Conservation (phyloP, 2,113 vertebrate species). For the Bungarus multicinctus region DNA sequence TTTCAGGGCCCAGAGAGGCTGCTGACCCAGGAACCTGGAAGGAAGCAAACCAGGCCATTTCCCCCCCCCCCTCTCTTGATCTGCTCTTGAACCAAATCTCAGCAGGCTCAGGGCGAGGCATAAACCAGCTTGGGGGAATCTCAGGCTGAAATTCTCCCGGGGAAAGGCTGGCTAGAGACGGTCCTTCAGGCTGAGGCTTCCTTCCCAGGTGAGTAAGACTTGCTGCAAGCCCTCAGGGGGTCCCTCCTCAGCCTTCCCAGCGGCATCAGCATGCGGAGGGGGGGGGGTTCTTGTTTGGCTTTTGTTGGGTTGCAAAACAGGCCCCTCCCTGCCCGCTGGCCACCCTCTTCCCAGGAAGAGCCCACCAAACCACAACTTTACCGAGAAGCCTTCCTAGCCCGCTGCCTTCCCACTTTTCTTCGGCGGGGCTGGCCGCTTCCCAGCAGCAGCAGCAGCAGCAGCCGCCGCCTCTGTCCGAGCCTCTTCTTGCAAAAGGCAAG, state of each 20-base stretch:
- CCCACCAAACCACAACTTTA: background rate
- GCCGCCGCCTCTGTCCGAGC: background rate
- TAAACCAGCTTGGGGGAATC: background rate
- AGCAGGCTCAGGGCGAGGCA: background rate
- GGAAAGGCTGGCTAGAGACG: background rate
- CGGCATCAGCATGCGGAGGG: too few relatives aligned
- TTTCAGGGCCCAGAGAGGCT: background rate
- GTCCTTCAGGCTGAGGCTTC: background rate
- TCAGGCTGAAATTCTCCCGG: background rate
- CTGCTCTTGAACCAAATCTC: background rate
- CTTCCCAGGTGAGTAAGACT: background rate
- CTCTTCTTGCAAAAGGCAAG: background rate
- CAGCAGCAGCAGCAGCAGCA: accelerated
- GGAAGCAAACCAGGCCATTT: background rate
- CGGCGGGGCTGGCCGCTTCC: background rate
- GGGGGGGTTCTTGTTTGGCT: background rate
- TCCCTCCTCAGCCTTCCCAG: background rate
- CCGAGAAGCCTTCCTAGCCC: background rate
- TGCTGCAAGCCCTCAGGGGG: background rate
- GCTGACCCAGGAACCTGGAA: background rate
- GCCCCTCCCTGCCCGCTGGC: background rate
- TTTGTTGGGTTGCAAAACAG: background rate
- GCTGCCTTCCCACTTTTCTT: background rate
- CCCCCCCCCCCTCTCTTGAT: background rate
- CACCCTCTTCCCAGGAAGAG: background rate